Evolutionary conservation across 2,113 vertebrate species (phyloP).

Genomic region (Sprattus sprattus): DNA sequence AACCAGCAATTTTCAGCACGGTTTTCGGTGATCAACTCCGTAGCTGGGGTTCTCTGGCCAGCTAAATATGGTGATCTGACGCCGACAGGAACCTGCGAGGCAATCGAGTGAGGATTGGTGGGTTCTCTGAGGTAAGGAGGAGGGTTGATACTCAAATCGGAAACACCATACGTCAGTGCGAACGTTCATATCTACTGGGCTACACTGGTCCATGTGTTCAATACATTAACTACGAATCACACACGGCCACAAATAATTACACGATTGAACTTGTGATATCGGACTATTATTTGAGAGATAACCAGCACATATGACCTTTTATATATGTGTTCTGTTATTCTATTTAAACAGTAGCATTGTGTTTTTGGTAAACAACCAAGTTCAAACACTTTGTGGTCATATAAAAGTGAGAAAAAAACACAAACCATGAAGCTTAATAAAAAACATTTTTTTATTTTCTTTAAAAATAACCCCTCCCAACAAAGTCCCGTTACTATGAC

Average conservation of each 20-base stretch:
- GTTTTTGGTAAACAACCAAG: no score
- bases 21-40: slow-evolving; percentile 62
- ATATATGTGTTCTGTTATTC: background rate
- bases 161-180: slow-evolving; percentile 18
- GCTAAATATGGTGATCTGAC: slow-evolving; percentile 78
- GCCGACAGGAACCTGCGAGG: slow-evolving; percentile 64
- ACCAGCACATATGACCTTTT: no score
- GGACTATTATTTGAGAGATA: background rate
- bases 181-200: background rate
- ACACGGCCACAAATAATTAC: background rate
- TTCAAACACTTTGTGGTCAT: background rate
- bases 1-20: slow-evolving; percentile 46
- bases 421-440: slow-evolving; percentile 54
- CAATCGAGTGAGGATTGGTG: slow-evolving; percentile 46
- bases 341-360: background rate
- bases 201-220: background rate
- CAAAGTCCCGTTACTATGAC: slow-evolving; percentile 73
- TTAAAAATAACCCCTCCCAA: slow-evolving; percentile 77
- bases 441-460: slow-evolving; percentile 76
- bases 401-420: slow-evolving; percentile 21
- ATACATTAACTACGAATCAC: background rate
- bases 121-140: background rate
- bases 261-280: background rate
- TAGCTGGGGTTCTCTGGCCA: slow-evolving; percentile 57
- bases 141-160: slow-evolving; percentile 14